Conservation (phyloP, 1,140 invertebrate genomes). For the Rhyzopertha dominica region DNA sequence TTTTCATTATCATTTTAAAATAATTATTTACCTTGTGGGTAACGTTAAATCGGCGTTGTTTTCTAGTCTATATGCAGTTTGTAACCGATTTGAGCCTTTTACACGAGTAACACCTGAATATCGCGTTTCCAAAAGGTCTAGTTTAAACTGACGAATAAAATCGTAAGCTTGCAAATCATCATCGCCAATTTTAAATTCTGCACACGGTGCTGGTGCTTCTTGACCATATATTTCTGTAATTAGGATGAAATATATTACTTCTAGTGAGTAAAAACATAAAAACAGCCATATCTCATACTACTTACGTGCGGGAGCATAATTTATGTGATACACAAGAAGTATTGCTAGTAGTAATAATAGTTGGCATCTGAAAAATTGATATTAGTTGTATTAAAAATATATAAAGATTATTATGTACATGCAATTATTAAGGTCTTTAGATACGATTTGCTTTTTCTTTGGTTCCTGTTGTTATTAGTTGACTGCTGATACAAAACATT, state of each 20-base stretch:
- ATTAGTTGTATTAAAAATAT: too few species aligned
- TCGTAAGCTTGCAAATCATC: constrained; percentile 74
- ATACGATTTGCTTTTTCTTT: too few species aligned
- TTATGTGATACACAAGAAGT: too few species aligned
- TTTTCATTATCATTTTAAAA: constrained; percentile 33
- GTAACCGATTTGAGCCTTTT: constrained; percentile 65
- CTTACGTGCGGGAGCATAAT: too few species aligned
- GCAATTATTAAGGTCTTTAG: constrained; percentile 15
- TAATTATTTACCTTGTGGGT: constrained; percentile 54
- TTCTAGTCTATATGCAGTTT: constrained; percentile 72
- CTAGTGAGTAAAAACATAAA: too few species aligned
- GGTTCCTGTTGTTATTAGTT: too few species aligned
- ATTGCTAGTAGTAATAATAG: too few species aligned
- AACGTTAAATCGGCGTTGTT: constrained; percentile 64
- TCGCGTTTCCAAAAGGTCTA: constrained; percentile 59
- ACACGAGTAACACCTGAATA: constrained; percentile 63
- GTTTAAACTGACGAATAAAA: constrained; percentile 67
- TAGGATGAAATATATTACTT: constrained; percentile 19
- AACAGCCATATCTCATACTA: too few species aligned
- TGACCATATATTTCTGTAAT: constrained; percentile 28
- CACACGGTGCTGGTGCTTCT: constrained; percentile 51
- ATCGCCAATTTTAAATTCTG: constrained; percentile 61
- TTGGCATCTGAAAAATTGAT: too few species aligned
- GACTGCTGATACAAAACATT: too few species aligned
- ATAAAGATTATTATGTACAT: constrained; percentile 5